These are phyloP conservation scores for Cuculus canorus DNA, from an alignment of 2,797 vertebrate genomes.

Conservation along the genomic window DNA sequence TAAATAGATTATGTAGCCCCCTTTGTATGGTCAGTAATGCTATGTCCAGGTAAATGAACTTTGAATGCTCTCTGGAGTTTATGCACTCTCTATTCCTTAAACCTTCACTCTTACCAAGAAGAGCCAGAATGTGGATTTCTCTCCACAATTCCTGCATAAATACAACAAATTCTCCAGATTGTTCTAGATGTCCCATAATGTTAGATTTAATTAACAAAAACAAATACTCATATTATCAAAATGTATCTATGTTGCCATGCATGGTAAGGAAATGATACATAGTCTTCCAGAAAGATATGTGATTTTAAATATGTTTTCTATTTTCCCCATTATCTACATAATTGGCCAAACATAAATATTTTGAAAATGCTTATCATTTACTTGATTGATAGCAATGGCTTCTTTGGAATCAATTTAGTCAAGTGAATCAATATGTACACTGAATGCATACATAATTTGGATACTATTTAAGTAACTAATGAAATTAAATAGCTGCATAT, in stretches of 20 bases:
- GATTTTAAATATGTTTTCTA: neutral
- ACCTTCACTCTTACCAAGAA: neutral
- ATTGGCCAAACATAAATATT: conserved; percentile 33
- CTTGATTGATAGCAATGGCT: conserved; percentile 23
- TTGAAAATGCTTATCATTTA: neutral
- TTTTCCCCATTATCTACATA: neutral
- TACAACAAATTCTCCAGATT: neutral
- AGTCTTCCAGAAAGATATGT: neutral
- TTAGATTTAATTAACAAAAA: neutral
- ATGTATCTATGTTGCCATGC: neutral
- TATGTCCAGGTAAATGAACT: neutral
- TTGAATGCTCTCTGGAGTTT: neutral
- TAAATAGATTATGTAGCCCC: neutral
- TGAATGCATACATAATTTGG: neutral
- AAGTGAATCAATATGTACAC: neutral
- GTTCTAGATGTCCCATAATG: neutral
- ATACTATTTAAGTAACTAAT: neutral
- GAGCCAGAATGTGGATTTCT: neutral
- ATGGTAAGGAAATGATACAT: neutral
- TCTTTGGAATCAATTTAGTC: neutral
- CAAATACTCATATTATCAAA: neutral
- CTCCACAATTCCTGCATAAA: neutral
- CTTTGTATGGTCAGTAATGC: neutral
- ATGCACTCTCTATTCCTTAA: neutral
- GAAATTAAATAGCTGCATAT: neutral